A percentile compares a stretch with the other conserved stretches of the same genome.
These are phyloP conservation scores for Eupithecia insigniata DNA, from an alignment of 2,888 invertebrate genomes.

Conservation along the genomic window DNA sequence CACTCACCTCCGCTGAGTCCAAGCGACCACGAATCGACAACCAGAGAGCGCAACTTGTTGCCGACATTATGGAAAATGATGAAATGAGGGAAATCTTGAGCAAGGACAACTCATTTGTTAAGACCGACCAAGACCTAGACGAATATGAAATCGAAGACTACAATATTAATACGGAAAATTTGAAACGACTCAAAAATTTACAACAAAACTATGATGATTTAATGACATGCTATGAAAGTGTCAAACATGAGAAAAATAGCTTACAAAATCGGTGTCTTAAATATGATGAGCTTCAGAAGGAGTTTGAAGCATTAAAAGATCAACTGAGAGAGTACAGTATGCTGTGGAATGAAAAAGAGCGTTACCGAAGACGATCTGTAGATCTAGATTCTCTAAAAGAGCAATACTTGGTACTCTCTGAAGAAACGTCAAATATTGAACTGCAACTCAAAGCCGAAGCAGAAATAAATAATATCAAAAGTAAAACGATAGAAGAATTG, in stretches of 20 bases:
- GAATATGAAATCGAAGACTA: constrained; percentile 53
- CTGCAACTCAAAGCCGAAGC: constrained; percentile 69
- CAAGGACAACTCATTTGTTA: constrained; percentile 55
- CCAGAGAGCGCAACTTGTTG: constrained; percentile 73
- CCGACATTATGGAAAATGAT: constrained; percentile 75
- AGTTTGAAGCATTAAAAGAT: constrained; percentile 60
- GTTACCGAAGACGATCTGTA: constrained; percentile 68
- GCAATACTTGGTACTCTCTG: constrained; percentile 67
- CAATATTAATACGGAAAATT: constrained; percentile 66
- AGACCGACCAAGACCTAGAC: constrained; percentile 51
- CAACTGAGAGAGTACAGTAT: constrained; percentile 70
- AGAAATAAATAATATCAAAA: constrained; percentile 72
- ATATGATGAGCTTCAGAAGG: constrained; percentile 68
- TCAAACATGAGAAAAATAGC: constrained; percentile 69
- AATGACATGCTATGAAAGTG: constrained; percentile 67
- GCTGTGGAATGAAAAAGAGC: constrained; percentile 76
- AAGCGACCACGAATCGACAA: constrained; percentile 56
- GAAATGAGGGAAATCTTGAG: constrained; percentile 76
- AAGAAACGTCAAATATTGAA: constrained; percentile 73
- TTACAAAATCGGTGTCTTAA: constrained; percentile 62
- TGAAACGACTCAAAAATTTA: constrained; percentile 68
- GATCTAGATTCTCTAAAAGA: constrained; percentile 73
- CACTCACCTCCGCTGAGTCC: constrained; percentile 59
- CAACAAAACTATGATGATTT: constrained; percentile 74
- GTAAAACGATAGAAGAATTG: constrained; percentile 63